Percentiles rank a stretch among this genome's conserved stretches.
Conservation (phyloP, 2,888 invertebrate species). For the Stegophylla sp. region DNA sequence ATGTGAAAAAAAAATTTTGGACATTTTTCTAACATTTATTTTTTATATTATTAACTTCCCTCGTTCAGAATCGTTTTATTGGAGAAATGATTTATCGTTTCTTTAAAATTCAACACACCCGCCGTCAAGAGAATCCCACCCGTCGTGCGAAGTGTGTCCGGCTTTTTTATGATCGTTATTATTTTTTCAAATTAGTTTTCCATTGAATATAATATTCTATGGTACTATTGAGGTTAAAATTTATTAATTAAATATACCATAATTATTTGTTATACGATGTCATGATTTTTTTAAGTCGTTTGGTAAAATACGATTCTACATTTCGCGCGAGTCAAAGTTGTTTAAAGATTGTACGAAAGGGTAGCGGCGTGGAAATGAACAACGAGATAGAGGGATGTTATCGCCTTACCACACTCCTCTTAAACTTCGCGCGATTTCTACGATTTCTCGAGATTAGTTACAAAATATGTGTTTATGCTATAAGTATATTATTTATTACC, state of each 20-base stretch:
- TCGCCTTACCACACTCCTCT: constrained; percentile 33
- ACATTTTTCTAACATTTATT: too few relatives aligned
- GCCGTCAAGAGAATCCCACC: too few relatives aligned
- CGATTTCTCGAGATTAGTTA: constrained; percentile 26
- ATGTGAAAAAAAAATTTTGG: too few relatives aligned
- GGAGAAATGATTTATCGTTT: too few relatives aligned
- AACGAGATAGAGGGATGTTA: constrained; percentile 45
- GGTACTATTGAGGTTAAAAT: not conserved
- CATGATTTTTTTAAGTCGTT: constrained; percentile 10
- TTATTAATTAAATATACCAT: not conserved
- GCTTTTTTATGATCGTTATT: not conserved
- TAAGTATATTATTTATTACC: not conserved
- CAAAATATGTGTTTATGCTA: constrained; percentile 10
- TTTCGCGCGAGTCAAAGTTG: constrained; percentile 39
- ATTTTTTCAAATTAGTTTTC: not conserved
- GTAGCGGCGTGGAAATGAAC: constrained; percentile 35
- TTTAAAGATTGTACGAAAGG: constrained; percentile 28
- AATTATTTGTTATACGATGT: constrained; percentile 31
- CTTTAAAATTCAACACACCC: too few relatives aligned
- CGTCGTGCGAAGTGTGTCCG: too few relatives aligned
- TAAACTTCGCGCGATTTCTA: constrained; percentile 35
- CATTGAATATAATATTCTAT: not conserved
- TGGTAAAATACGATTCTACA: constrained; percentile 28
- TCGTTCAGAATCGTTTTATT: too few relatives aligned
- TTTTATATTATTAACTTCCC: too few relatives aligned